Percentiles rank a stretch among this genome's conserved stretches.
Evolutionary conservation across 2,113 vertebrate genomes (phyloP).

Genomic region (Tetrax tetrax): DNA sequence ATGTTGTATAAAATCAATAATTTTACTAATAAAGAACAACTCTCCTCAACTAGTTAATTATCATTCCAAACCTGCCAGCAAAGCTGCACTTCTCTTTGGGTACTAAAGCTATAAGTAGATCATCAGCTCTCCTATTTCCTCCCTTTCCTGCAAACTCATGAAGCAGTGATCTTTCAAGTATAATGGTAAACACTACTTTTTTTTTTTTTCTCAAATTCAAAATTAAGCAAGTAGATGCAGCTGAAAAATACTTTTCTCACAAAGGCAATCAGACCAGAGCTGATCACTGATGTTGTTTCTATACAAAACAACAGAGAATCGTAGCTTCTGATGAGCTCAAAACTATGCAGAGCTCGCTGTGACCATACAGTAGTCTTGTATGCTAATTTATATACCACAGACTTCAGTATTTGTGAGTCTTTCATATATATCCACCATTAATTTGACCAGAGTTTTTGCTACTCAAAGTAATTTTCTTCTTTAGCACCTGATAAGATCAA

Average conservation of each 20-base stretch:
- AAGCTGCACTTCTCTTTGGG: background rate
- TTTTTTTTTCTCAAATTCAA: background rate
- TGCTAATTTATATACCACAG: background rate
- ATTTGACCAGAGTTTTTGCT: background rate
- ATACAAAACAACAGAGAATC: background rate
- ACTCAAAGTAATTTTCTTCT: background rate
- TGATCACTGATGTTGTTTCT: background rate
- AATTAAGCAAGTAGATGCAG: background rate
- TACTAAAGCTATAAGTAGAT: background rate
- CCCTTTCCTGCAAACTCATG: background rate
- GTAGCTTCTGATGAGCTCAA: background rate
- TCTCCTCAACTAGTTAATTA: background rate
- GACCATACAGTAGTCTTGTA: background rate
- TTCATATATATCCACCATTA: background rate
- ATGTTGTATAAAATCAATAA: background rate
- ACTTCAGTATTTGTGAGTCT: background rate
- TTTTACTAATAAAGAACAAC: background rate
- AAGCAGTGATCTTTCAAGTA: background rate
- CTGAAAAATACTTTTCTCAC: background rate
- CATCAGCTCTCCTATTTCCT: background rate
- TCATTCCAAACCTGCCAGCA: background rate
- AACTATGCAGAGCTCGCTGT: background rate
- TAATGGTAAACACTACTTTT: background rate
- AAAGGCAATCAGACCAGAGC: background rate
- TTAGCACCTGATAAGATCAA: background rate